Percentiles rank a stretch among this genome's conserved stretches.
Conservation (phyloP, 2,113 vertebrate genomes). For the Porphyrio hochstetteri region DNA sequence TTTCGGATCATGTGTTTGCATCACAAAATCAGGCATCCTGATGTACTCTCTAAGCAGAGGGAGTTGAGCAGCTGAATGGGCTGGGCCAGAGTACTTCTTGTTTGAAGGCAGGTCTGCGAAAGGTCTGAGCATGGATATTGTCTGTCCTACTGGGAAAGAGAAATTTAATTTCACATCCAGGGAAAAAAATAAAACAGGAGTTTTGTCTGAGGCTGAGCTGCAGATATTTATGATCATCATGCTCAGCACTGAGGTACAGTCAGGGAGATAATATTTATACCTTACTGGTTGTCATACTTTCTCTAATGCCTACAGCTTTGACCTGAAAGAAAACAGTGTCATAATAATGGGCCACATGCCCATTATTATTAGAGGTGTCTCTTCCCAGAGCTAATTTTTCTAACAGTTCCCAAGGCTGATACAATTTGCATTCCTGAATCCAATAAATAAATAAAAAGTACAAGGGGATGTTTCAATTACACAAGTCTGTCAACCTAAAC, state of each 20-base stretch:
- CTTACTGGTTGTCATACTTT: not conserved
- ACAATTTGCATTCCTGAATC: constrained; percentile 6
- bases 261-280: not conserved
- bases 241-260: not conserved
- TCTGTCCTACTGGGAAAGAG: not conserved
- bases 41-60: not conserved
- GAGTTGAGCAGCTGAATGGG: not conserved
- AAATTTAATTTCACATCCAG: not conserved
- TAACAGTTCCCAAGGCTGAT: constrained; percentile 14
- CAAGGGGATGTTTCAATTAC: constrained; percentile 14
- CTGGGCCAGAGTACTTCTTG: not conserved
- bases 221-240: not conserved
- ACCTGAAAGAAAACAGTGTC: not conserved
- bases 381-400: constrained; percentile 3
- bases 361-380: not conserved
- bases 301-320: not conserved
- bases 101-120: not conserved
- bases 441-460: constrained; percentile 21
- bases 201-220: not conserved
- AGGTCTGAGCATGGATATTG: not conserved
- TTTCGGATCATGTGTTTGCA: not conserved
- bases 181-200: not conserved
- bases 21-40: not conserved
- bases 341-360: not conserved
- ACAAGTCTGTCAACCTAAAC: not conserved